phyloP scores from a whole-genome alignment of 2,113 vertebrate species.

The Blennius ocellaris region DNA sequence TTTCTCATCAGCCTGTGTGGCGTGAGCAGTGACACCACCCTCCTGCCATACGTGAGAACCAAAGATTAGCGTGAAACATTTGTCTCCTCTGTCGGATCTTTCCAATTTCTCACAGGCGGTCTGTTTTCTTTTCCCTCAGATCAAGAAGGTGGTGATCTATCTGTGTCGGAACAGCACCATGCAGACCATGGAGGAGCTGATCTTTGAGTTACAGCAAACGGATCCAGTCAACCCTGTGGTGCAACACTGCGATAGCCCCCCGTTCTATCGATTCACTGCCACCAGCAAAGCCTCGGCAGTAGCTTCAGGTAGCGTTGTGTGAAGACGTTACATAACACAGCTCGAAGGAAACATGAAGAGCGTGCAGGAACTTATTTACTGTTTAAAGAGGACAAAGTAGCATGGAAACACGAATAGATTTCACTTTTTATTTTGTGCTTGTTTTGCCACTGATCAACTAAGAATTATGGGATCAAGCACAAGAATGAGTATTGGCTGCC shows the following conservation, averaged over 20 bases:
- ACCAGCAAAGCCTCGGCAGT: conserved; percentile 90
- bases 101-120: not conserved
- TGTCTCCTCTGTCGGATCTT: not conserved
- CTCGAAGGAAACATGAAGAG: too few relatives aligned
- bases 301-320: conserved; percentile 89
- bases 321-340: too few relatives aligned
- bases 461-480: too few relatives aligned
- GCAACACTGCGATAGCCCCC: conserved; percentile 95
- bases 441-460: too few relatives aligned
- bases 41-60: conserved; percentile 90
- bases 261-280: conserved; percentile 93
- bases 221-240: conserved; percentile 97
- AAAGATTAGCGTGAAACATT: not conserved
- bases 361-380: too few relatives aligned
- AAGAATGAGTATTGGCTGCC: too few relatives aligned
- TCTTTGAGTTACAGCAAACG: conserved; percentile 96
- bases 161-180: conserved; percentile 96
- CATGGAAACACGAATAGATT: too few relatives aligned
- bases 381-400: too few relatives aligned
- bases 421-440: too few relatives aligned
- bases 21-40: conserved; percentile 94
- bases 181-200: conserved; percentile 96
- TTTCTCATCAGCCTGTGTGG: conserved; percentile 96
- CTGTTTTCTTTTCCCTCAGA: conserved; percentile 77
- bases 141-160: conserved; percentile 97